Evolutionary conservation across 1,140 invertebrate genomes (phyloP).

Genomic region (Cydia fagiglandana): DNA sequence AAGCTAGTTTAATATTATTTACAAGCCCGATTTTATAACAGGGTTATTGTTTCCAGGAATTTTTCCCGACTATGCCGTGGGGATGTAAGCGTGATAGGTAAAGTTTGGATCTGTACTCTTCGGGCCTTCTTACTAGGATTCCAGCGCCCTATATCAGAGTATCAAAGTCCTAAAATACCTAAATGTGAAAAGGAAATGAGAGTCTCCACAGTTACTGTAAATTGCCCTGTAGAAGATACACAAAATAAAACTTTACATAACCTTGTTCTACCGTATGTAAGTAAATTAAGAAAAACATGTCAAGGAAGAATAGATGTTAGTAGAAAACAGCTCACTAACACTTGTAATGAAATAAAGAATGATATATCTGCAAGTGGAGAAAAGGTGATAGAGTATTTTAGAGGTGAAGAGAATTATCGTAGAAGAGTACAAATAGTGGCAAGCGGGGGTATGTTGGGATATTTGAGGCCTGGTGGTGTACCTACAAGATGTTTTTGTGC

Average conservation of each 20-base stretch:
- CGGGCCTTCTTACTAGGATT: conserved; percentile 46
- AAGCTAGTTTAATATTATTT: too few species aligned
- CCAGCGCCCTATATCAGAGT: not conserved
- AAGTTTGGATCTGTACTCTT: conserved; percentile 54
- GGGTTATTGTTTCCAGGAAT: not conserved
- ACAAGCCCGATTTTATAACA: too few species aligned
- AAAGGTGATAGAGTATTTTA: not conserved
- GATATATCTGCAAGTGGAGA: not conserved
- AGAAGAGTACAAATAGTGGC: not conserved
- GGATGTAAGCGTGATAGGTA: conserved; percentile 56
- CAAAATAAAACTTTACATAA: conserved; percentile 41
- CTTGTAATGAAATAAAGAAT: conserved; percentile 23
- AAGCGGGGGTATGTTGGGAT: not conserved
- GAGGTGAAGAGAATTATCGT: not conserved
- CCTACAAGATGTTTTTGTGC: not conserved
- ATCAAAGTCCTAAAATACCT: conserved; percentile 33
- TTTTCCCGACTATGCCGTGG: conserved; percentile 40
- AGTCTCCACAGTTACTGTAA: conserved; percentile 55
- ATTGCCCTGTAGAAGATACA: conserved; percentile 53
- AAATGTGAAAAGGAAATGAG: conserved; percentile 59
- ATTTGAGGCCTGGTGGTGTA: not conserved
- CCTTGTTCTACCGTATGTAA: conserved; percentile 51
- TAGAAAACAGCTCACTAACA: conserved; percentile 36
- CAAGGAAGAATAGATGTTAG: conserved; percentile 32
- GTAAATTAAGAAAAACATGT: conserved; percentile 36